Base-by-base conservation (phyloP, 2,888 invertebrate species). In the Colletes collaris region DNA sequence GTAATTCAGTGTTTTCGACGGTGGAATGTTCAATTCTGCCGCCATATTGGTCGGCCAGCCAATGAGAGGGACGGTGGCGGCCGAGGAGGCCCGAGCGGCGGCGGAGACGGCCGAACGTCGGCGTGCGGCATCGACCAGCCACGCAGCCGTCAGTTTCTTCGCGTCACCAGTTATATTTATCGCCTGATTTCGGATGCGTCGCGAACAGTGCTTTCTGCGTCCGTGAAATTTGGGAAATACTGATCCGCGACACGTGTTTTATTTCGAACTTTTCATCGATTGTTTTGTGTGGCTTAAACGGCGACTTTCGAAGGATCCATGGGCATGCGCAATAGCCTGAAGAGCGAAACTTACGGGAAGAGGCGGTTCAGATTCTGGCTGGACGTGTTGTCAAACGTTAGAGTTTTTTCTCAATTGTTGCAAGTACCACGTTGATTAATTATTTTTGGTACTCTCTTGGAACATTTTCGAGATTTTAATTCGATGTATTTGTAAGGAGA, bases 261-360 rank as follows among this genome's bases (percentile, higher is more conserved):
- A 27, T 27, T 2, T 27, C 27, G 27, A 27, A 27, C 27, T 27
- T 27, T 27, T 2, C 27, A 2, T 27, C 0, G 27, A 6, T 27
- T 19, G 44, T 50, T 35, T 35, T 13, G 52, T 16, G 44, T 40
- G 52, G 4, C 35, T 56, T 40, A 52, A n/a, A 62, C 40, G 62
- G n/a, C 40, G 8, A 49, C 58, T 37, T 27, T 60, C 35, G 13
- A 56, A 55, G 55, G 64, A 68, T 68, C 65, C 35, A 65, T 65
- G 71, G 70, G 49, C 82, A 82, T 84, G 85, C 82, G 85, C 84
- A 73, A 55, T 60, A 59, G 46, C 10, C 55, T 73, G 55, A 70
- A 80, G 58, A 65, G 46, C 50, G 60, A 82, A 52, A 63, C 75
- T 11, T 71, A 50, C 46, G 73, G 40, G 19, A 59, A 60, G 11